Evolutionary conservation across 2,797 vertebrate genomes (phyloP).

Genomic region (Clarias laeviceps): DNA sequence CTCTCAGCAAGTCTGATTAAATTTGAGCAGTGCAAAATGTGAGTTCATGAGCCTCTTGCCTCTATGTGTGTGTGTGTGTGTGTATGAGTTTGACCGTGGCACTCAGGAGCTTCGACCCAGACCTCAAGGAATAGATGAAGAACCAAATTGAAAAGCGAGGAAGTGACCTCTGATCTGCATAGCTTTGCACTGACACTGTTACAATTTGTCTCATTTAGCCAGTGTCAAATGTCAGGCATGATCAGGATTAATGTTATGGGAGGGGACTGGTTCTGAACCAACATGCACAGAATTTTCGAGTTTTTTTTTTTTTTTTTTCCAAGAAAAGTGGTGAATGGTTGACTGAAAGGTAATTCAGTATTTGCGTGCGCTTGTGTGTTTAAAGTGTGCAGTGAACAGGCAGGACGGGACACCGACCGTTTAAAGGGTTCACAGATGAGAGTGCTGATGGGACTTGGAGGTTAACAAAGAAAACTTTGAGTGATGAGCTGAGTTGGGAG

Average conservation of each 20-base stretch:
- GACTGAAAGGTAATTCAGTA: conserved; percentile 50
- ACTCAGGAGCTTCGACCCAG: conserved; percentile 19
- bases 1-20: conserved; percentile 49
- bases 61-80: conserved; percentile 2
- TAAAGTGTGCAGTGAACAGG: conserved; percentile 39
- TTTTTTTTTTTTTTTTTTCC: background rate
- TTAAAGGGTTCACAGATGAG: conserved; percentile 37
- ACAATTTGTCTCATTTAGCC: conserved; percentile 51
- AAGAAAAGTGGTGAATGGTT: conserved; percentile 44
- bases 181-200: conserved; percentile 31
- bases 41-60: conserved; percentile 35
- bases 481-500: conserved; percentile 39
- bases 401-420: conserved; percentile 33
- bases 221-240: conserved; percentile 55
- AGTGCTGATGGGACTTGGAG: conserved; percentile 45
- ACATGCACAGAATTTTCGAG: background rate
- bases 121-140: conserved; percentile 41
- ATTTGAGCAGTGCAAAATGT: conserved; percentile 45
- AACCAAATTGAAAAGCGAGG: conserved; percentile 31
- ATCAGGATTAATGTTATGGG: conserved; percentile 16
- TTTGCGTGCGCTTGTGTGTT: conserved; percentile 32
- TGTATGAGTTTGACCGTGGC: conserved; percentile 28
- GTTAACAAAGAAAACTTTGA: conserved; percentile 41
- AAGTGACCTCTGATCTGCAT: conserved; percentile 30
- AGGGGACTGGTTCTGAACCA: conserved; percentile 13